A percentile compares a stretch with the other conserved stretches of the same genome.
These are phyloP conservation scores for Rissa tridactyla DNA, from an alignment of 2,113 vertebrate species.

Conservation along the genomic window DNA sequence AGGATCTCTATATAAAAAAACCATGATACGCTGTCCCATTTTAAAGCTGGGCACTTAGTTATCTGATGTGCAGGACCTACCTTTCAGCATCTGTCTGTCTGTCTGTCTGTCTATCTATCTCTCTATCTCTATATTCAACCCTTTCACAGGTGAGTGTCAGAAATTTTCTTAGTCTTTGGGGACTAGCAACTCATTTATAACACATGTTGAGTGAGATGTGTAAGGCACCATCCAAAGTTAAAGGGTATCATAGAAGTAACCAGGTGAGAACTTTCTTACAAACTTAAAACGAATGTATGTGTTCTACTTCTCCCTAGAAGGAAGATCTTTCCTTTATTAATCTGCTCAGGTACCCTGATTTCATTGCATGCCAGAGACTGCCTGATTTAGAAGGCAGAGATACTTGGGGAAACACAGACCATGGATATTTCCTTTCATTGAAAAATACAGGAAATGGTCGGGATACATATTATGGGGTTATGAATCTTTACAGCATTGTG, in stretches of 20 bases:
- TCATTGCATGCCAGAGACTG: neutral
- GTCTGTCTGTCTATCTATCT: neutral
- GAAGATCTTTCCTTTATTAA: neutral
- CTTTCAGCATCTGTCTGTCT: neutral
- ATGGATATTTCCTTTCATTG: neutral
- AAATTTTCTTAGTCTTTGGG: neutral
- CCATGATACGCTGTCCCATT: neutral
- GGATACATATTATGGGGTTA: neutral
- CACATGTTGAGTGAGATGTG: neutral
- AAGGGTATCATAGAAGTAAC: neutral
- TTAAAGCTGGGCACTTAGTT: neutral
- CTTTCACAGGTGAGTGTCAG: neutral
- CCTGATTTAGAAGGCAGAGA: neutral
- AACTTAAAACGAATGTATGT: neutral
- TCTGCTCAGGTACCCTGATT: neutral
- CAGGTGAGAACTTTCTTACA: neutral
- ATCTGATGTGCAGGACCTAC: neutral
- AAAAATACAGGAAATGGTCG: neutral
- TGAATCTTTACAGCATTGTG: neutral
- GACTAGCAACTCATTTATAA: neutral
- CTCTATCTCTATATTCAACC: neutral
- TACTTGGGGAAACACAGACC: neutral
- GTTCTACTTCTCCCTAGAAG: neutral
- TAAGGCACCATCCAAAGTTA: neutral
- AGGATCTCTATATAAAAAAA: neutral